phyloP scores from a whole-genome alignment of 2,888 invertebrate genomes.

The Gasteruption jaculator region DNA sequence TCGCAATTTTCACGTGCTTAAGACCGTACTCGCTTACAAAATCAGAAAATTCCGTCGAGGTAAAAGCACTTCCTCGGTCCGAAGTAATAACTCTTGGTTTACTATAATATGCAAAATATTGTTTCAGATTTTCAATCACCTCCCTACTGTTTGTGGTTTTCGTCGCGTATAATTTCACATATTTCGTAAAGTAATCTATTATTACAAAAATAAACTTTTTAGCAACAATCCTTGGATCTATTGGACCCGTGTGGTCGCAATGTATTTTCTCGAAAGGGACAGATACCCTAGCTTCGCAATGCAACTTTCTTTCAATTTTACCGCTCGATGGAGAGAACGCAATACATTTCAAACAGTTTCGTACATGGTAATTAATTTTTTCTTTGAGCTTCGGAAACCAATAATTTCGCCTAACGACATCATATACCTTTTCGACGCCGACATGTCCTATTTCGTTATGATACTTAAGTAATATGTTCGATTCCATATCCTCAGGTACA shows the following conservation, averaged over 20 bases:
- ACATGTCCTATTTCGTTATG: constrained; percentile 23
- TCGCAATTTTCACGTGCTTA: constrained; percentile 29
- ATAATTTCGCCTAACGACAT: constrained; percentile 19
- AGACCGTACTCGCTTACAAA: constrained; percentile 25
- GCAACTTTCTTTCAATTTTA: constrained; percentile 20
- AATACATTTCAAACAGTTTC: constrained; percentile 23
- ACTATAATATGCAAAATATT: constrained; percentile 25
- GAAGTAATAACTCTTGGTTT: constrained; percentile 24
- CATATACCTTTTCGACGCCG: constrained; percentile 19
- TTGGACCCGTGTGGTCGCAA: constrained; percentile 30
- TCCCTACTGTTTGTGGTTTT: constrained; percentile 22
- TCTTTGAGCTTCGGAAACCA: constrained; percentile 25
- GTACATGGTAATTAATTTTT: constrained; percentile 23
- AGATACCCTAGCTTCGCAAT: constrained; percentile 24
- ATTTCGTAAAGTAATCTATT: constrained; percentile 34
- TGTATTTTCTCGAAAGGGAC: constrained; percentile 30
- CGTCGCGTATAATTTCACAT: constrained; percentile 27
- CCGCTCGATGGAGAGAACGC: constrained; percentile 17
- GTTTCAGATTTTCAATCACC: constrained; percentile 20
- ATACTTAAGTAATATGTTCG: constrained; percentile 17
- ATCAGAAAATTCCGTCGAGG: constrained; percentile 26
- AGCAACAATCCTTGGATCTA: constrained; percentile 29
- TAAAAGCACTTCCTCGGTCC: constrained; percentile 34
- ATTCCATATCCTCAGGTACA: constrained; percentile 21
- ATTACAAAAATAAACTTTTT: constrained; percentile 33